Base-by-base conservation (phyloP, 2,888 invertebrate species). In the Cerastis rubricosa region DNA sequence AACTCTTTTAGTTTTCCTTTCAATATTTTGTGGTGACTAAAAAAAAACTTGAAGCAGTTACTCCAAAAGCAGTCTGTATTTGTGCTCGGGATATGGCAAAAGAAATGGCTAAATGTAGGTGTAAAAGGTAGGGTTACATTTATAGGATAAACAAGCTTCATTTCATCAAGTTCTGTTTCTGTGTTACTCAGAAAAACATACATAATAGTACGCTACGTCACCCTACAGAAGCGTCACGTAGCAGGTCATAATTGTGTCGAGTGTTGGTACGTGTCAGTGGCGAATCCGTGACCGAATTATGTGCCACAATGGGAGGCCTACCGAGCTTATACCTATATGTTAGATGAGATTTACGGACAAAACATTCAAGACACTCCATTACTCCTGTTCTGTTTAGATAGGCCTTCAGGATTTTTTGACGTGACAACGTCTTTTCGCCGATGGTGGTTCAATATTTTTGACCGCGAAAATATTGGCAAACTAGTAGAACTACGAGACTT, bases 211-310 rank as follows among this genome's bases (percentile, higher is more conserved):
- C n/a, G 29, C 43, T 49, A 17, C 54, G 72, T 57, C 29, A 35
- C 19, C 54, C 54, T 65, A 63, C 76, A 68, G 71, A 73, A 68
- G 70, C 74, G 72, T 84, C 89, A 89, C 90, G 89, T 86, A 85
- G 76, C 65, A 45, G 64, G 80, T 84, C 85, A 90, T 88, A 89
- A 89, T 89, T 89, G 86, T 87, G 87, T 87, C 85, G 87, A 88
- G 89, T 85, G 86, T 75, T 68, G 66, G 76, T 79, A 85, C 88
- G 88, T 80, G 87, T 80, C 80, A 71, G 59, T 63, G 79, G 74
- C 65, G 68, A 66, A 66, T 81, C 80, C 88, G 86, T 88, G 86
- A 89, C 88, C 80, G 85, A 87, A 88, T 90, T 90, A 88, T 85
- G 79, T 81, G 81, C 80, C 74, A 71, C 74, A 69, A 80, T 82